These are phyloP conservation scores for Pyrocephalus nanus DNA, from an alignment of 2,797 vertebrate species.

Conservation along the genomic window DNA sequence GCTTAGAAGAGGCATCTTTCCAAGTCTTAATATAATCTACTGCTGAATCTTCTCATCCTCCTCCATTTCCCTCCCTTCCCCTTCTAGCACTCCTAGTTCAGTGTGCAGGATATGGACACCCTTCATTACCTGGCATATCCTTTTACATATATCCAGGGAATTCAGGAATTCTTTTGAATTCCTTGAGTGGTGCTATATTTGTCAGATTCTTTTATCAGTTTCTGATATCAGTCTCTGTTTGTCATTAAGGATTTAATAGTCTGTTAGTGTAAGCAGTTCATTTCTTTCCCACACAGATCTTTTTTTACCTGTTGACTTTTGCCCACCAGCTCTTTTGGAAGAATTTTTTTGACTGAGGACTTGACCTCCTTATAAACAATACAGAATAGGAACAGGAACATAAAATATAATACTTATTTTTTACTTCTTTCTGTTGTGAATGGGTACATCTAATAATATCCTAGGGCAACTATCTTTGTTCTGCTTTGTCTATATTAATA, in stretches of 20 bases:
- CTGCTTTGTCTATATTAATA: not conserved
- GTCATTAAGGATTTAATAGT: not conserved
- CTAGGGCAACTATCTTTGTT: not conserved
- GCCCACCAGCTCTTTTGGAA: not conserved
- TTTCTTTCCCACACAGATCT: not conserved
- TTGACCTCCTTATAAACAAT: not conserved
- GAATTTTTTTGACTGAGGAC: not conserved
- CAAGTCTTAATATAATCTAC: slow-evolving; percentile 52
- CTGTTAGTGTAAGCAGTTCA: not conserved
- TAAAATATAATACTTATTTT: not conserved
- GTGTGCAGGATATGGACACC: not conserved
- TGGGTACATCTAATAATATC: not conserved
- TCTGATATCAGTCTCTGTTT: not conserved
- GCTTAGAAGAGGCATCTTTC: slow-evolving; percentile 44
- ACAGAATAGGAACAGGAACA: not conserved
- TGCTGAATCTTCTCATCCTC: slow-evolving; percentile 31
- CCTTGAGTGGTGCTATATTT: not conserved
- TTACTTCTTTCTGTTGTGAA: not conserved
- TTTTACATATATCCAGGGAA: not conserved
- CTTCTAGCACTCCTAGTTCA: not conserved
- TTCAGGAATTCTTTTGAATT: slow-evolving; percentile 29
- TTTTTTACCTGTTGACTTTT: not conserved
- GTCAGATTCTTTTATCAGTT: not conserved
- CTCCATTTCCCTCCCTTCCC: not conserved
- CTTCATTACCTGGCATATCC: not conserved